A percentile compares a stretch with the other conserved stretches of the same genome.
These are phyloP conservation scores for Lepidonotus clava DNA, from an alignment of 2,888 invertebrate genomes.

Conservation along the genomic window DNA sequence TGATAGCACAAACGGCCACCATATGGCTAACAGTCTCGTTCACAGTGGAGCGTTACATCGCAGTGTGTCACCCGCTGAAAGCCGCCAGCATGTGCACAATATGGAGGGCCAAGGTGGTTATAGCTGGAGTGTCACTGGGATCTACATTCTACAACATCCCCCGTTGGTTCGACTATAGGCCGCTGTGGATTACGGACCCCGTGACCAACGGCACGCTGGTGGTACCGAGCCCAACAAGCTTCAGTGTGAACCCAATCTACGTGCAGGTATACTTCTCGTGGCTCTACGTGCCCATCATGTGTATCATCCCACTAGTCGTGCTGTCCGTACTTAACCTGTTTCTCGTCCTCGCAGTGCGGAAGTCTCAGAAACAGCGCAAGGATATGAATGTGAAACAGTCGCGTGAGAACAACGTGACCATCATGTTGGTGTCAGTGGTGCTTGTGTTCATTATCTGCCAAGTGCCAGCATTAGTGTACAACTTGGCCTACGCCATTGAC, in stretches of 20 bases:
- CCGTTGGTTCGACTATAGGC: slow-evolving; percentile 82
- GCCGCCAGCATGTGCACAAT: slow-evolving; percentile 95
- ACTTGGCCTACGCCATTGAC: slow-evolving; percentile 87
- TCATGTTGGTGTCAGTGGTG: slow-evolving; percentile 96
- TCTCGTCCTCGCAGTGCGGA: slow-evolving; percentile 89
- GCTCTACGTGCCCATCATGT: slow-evolving; percentile 96
- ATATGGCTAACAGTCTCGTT: slow-evolving; percentile 89
- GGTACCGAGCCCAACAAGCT: slow-evolving; percentile 83
- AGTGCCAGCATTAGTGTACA: slow-evolving; percentile 82
- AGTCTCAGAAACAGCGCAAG: slow-evolving; percentile 93
- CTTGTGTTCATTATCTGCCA: slow-evolving; percentile 97
- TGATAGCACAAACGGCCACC: slow-evolving; percentile 94
- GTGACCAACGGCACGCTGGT: slow-evolving; percentile 61
- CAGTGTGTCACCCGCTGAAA: slow-evolving; percentile 87
- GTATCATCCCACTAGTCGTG: slow-evolving; percentile 93
- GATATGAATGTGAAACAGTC: slow-evolving; percentile 93
- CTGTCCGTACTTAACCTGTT: slow-evolving; percentile 93
- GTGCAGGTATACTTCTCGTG: slow-evolving; percentile 87
- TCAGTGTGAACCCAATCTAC: slow-evolving; percentile 84
- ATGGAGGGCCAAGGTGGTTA: slow-evolving; percentile 91
- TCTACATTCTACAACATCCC: slow-evolving; percentile 93
- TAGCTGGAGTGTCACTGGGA: slow-evolving; percentile 89
- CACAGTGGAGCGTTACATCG: slow-evolving; percentile 94
- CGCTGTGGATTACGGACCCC: not conserved
- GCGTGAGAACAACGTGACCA: slow-evolving; percentile 95